A percentile compares a stretch with the other conserved stretches of the same genome.
These are phyloP conservation scores for Chascanopsetta lugubris DNA, from an alignment of 2,113 vertebrate genomes.

Conservation along the genomic window DNA sequence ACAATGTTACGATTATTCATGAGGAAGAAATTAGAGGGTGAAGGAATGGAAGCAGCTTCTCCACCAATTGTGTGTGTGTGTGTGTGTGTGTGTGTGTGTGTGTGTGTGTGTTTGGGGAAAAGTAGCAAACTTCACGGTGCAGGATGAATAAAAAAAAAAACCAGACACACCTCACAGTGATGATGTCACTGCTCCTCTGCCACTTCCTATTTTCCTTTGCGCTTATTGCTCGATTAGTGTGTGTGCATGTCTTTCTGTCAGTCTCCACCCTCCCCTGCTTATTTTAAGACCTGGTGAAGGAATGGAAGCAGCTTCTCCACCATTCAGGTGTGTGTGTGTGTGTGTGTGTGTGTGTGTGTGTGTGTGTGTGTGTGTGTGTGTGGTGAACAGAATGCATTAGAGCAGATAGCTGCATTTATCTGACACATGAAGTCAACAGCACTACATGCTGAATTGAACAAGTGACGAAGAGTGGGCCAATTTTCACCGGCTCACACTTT, in stretches of 20 bases:
- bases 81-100: conserved; percentile 7
- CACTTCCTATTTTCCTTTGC: conserved; percentile 4
- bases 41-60: too few relatives aligned
- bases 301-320: too few relatives aligned
- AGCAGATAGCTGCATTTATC: conserved; percentile 41
- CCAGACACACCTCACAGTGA: neutral
- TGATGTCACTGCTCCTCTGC: neutral
- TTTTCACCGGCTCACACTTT: too few relatives aligned
- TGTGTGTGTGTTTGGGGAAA: conserved; percentile 3
- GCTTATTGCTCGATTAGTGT: neutral
- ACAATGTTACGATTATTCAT: too few relatives aligned
- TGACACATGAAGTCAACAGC: conserved; percentile 43
- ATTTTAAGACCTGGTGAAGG: too few relatives aligned
- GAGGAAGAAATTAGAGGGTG: too few relatives aligned
- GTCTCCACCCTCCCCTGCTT: too few relatives aligned
- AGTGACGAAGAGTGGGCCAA: conserved; percentile 36
- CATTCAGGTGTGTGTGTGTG: too few relatives aligned
- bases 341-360: too few relatives aligned
- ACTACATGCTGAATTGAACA: too few relatives aligned
- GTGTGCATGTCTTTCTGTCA: neutral
- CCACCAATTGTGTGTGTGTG: conserved; percentile 12
- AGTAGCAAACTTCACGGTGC: neutral
- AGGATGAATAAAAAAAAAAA: neutral
- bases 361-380: too few relatives aligned
- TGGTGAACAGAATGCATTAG: conserved; percentile 47